These are phyloP conservation scores for Hirtodrosophila duncani DNA, from an alignment of 2,888 invertebrate genomes.

Conservation along the genomic window DNA sequence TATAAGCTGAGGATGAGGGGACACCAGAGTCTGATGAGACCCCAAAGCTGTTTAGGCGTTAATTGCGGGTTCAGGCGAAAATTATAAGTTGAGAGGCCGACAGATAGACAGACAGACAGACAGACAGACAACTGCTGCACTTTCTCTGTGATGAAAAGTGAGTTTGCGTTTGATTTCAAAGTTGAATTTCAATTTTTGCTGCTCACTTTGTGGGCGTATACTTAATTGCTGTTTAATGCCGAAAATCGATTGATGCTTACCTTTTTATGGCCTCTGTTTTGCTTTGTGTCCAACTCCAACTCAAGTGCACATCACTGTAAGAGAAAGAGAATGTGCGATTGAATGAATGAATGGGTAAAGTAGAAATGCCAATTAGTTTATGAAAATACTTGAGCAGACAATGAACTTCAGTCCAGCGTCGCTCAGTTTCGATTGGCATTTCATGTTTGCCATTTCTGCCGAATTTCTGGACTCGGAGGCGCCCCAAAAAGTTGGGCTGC, in stretches of 20 bases:
- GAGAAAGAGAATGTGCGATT: neutral
- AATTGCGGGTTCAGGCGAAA: conserved; percentile 68
- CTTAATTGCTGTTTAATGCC: conserved; percentile 51
- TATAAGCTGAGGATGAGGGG: neutral
- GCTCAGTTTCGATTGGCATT: no score
- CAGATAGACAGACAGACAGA: conserved; percentile 1
- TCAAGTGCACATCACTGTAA: conserved; percentile 30
- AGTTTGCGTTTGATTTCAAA: conserved; percentile 31
- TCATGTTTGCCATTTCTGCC: conserved; percentile 40
- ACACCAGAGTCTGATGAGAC: neutral
- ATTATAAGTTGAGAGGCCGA: conserved; percentile 51
- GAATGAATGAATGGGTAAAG: conserved; percentile 21
- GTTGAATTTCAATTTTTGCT: neutral
- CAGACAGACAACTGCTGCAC: conserved; percentile 41
- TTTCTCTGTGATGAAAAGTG: conserved; percentile 59
- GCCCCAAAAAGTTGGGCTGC: neutral
- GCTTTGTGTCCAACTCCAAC: neutral
- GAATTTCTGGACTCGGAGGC: conserved; percentile 10
- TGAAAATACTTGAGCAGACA: conserved; percentile 38
- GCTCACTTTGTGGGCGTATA: conserved; percentile 19
- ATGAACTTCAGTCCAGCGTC: conserved; percentile 21
- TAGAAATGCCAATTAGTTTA: conserved; percentile 48
- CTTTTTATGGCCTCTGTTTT: conserved; percentile 19
- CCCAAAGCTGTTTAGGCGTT: conserved; percentile 57
- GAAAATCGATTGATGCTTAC: conserved; percentile 53